A percentile compares a stretch with the other conserved stretches of the same genome.
Evolutionary conservation across 2,797 vertebrate species (phyloP).

Genomic region (Hoplostethus atlanticus): DNA sequence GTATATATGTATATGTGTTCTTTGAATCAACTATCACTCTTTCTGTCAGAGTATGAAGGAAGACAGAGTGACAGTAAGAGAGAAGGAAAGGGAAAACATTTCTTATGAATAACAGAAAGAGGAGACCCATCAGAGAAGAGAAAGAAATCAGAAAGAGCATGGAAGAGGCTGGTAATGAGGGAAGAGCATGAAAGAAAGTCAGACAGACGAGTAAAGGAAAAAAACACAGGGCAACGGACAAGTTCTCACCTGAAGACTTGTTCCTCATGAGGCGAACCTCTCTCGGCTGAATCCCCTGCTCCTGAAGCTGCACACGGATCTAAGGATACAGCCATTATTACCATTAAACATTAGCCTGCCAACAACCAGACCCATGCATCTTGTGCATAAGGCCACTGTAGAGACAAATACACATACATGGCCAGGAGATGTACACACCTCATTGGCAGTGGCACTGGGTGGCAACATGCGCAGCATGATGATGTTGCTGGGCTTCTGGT

Average conservation of each 20-base stretch:
- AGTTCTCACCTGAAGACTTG: conserved; percentile 93
- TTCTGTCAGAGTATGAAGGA: conserved; percentile 27
- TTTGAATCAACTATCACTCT: conserved; percentile 29
- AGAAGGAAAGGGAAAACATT: conserved; percentile 9
- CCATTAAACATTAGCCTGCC: neutral
- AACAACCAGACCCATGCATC: neutral
- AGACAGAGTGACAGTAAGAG: conserved; percentile 13
- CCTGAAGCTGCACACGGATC: conserved; percentile 91
- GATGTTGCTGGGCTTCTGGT: conserved; percentile 93
- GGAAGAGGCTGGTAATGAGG: conserved; percentile 34
- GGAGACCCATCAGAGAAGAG: conserved; percentile 25
- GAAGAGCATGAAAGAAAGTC: conserved; percentile 32
- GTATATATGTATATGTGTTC: conserved; percentile 20
- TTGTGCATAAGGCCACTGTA: neutral
- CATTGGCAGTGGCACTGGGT: conserved; percentile 89
- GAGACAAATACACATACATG: neutral
- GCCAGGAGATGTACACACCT: conserved; percentile 77
- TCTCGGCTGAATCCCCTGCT: conserved; percentile 90
- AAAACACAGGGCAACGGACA: conserved; percentile 23
- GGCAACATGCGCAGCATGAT: conserved; percentile 96
- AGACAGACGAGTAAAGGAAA: conserved; percentile 1
- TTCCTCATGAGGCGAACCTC: conserved; percentile 95
- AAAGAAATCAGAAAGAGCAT: conserved; percentile 39
- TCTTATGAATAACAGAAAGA: conserved; percentile 22
- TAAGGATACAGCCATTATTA: conserved; percentile 54